phyloP scores from a whole-genome alignment of 2,888 invertebrate species.

The Steromphala cineraria region DNA sequence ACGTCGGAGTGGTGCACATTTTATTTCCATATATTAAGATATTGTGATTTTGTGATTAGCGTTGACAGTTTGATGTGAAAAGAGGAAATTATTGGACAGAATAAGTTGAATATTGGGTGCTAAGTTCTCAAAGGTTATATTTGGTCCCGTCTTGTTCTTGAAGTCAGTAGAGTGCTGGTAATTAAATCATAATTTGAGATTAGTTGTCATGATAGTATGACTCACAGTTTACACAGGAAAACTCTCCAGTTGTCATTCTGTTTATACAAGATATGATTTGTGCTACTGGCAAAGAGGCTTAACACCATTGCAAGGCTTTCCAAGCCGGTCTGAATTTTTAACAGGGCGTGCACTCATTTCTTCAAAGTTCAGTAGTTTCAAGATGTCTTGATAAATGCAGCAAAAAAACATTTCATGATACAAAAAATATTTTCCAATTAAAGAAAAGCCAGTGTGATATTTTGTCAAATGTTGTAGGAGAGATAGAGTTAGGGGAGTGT shows the following conservation, averaged over 20 bases:
- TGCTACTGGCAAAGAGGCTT: no score
- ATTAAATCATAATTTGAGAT: conserved; percentile 18
- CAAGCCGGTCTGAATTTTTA: no score
- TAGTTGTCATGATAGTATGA: conserved; percentile 14
- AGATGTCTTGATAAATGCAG: background rate
- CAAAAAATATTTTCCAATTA: background rate
- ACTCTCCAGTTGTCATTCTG: background rate
- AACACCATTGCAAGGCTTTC: no score
- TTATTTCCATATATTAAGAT: no score
- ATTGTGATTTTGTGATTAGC: no score
- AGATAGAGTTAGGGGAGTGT: background rate
- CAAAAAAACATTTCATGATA: no score
- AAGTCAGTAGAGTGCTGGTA: background rate
- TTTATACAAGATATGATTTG: no score
- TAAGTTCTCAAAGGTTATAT: no score
- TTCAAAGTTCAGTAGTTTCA: background rate
- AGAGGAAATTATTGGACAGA: background rate
- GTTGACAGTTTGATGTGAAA: background rate
- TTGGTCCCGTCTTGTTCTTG: no score
- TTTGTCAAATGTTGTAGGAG: background rate
- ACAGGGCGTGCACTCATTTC: no score
- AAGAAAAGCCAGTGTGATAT: background rate
- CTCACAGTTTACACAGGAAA: background rate
- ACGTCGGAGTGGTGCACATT: no score
- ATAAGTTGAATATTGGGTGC: no score